phyloP scores from a whole-genome alignment of 1,140 invertebrate genomes.

The Calliphora vicina region DNA sequence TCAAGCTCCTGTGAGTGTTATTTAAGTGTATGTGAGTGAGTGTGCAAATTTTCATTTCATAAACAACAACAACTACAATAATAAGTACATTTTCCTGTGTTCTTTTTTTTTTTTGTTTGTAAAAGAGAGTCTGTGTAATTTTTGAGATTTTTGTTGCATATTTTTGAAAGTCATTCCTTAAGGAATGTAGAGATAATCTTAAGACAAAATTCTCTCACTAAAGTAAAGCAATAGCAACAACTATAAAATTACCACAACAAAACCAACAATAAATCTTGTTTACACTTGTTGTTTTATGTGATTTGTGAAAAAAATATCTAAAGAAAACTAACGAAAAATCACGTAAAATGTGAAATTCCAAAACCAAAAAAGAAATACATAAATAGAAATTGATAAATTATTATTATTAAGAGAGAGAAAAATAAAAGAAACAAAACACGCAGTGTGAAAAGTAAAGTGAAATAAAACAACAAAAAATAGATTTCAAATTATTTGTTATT shows the following conservation, averaged over 20 bases:
- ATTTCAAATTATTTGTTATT: not conserved
- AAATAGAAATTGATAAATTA: constrained; percentile 5
- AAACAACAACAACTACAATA: too few species aligned
- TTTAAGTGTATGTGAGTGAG: not conserved
- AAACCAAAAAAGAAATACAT: not conserved
- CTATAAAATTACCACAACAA: too few species aligned
- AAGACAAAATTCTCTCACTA: too few species aligned
- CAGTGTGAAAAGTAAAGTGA: not conserved
- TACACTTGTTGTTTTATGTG: not conserved
- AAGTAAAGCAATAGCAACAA: too few species aligned
- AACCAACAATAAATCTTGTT: not conserved
- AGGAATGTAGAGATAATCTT: not conserved
- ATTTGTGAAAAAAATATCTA: not conserved
- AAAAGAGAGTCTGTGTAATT: too few species aligned
- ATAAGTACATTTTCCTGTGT: too few species aligned
- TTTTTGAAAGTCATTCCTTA: not conserved
- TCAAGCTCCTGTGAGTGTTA: not conserved
- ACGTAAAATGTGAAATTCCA: not conserved
- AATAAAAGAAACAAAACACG: not conserved
- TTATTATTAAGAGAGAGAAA: not conserved
- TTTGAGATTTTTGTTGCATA: not conserved
- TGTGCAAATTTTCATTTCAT: too few species aligned
- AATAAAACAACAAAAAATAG: not conserved
- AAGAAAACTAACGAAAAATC: not conserved
- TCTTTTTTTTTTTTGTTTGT: too few species aligned